Percentiles rank a stretch among this genome's conserved stretches.
Conservation (phyloP, 2,113 vertebrate genomes). For the Lasiurus borealis region DNA sequence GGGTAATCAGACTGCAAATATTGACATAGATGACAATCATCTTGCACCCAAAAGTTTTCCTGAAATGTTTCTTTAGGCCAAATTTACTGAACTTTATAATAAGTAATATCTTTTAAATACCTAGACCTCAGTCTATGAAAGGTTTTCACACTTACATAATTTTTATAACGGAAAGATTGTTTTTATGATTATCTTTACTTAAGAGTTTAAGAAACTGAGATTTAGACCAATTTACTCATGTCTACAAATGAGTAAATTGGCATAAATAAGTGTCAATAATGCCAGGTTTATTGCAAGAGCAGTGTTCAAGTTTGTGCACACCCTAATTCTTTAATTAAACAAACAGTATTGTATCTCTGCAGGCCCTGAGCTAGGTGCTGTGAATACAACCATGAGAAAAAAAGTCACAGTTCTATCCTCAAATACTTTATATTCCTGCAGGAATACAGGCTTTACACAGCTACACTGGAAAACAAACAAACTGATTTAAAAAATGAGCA, state of each 20-base stretch:
- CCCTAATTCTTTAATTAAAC: not conserved
- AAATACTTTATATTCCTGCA: not conserved
- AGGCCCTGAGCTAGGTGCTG: not conserved
- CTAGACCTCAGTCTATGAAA: not conserved
- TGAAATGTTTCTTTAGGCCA: not conserved
- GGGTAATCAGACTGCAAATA: not conserved
- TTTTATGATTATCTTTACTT: constrained; percentile 18
- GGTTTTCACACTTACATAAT: not conserved
- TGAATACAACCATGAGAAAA: not conserved
- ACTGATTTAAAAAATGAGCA: not conserved
- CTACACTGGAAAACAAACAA: not conserved
- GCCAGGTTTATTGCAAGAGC: not conserved
- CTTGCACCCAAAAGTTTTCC: not conserved
- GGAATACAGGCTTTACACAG: not conserved
- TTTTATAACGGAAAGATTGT: not conserved
- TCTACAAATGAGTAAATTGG: not conserved
- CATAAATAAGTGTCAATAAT: not conserved
- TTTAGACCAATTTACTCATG: not conserved
- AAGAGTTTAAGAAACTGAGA: not conserved
- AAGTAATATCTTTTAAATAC: not conserved
- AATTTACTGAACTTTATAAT: not conserved
- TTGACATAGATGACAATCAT: not conserved
- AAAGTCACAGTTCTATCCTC: not conserved
- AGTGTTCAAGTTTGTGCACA: not conserved
- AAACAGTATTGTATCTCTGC: not conserved